phyloP scores from a whole-genome alignment of 2,888 invertebrate species.

The Perizoma affinitatum region DNA sequence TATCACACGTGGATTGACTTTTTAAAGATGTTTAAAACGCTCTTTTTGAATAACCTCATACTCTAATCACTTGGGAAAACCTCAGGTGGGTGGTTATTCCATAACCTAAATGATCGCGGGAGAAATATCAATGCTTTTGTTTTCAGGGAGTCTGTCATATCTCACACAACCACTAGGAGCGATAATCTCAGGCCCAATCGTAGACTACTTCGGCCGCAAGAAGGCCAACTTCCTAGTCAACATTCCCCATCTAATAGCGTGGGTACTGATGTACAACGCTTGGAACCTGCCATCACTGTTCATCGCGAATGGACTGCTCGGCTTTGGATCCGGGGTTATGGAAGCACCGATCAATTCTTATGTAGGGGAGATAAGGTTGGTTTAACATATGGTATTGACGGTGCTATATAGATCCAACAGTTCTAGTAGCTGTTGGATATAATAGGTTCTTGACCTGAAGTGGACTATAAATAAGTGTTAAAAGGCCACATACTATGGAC shows the following conservation, averaged over 20 bases:
- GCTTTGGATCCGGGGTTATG: conserved; percentile 84
- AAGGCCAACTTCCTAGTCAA: conserved; percentile 81
- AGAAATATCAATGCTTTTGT: background rate
- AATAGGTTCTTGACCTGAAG: too few relatives aligned
- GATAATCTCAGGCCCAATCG: conserved; percentile 78
- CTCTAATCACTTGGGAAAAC: too few relatives aligned
- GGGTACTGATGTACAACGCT: conserved; percentile 80
- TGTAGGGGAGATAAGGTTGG: conserved; percentile 83
- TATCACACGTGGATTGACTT: too few relatives aligned
- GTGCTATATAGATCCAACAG: background rate
- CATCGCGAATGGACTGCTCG: conserved; percentile 77
- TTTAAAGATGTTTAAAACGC: too few relatives aligned
- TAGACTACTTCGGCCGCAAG: conserved; percentile 83
- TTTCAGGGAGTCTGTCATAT: conserved; percentile 80
- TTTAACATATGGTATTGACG: background rate
- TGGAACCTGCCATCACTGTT: conserved; percentile 74
- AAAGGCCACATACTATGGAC: too few relatives aligned
- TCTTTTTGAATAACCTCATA: too few relatives aligned
- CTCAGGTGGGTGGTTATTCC: too few relatives aligned
- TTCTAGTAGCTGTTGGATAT: too few relatives aligned
- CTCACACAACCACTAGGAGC: conserved; percentile 84
- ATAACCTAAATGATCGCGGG: too few relatives aligned
- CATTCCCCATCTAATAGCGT: conserved; percentile 80
- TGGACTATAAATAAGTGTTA: too few relatives aligned
- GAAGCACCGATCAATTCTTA: conserved; percentile 85